Base-by-base conservation (phyloP, 2,113 vertebrate genomes). In the Grammomys surdaster region DNA sequence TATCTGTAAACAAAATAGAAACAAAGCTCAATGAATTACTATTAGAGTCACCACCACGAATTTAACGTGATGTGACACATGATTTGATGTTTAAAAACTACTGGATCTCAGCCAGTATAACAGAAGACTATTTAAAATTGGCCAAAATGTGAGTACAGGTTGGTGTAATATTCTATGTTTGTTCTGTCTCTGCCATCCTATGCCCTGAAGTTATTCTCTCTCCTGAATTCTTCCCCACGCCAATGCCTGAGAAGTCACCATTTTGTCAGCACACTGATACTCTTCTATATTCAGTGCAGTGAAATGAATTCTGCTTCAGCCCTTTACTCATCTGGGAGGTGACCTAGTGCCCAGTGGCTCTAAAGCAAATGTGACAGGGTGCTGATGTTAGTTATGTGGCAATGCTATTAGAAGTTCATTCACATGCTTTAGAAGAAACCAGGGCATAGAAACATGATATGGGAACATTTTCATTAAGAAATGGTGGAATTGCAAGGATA, bases 1-100 rank as follows among this genome's bases (percentile, higher is more conserved):
- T 20, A 77, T 89, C 90, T 90, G 31, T 33, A 95, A 92, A 70
- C 89, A 12, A 65, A 81, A 76, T 36, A 67, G 36, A 67, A 93
- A 88, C 12, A 46, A 76, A 94, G 40, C n/a, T 77, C 22, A 89
- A 7, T 76, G 80, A 67, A 26, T 54, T 72, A 93, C 46, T 72
- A 89, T 33, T 54, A 33, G 17, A 36, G 67, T 91, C 70, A 69
- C 67, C 48, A 48, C 14, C 24, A 69, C 58, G 72, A 78, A 87
- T 90, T 77, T 81, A 16, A 82, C 36, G 60, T n/a, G 19, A 48
- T 46, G 26, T 31, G 56, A 80, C 28, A 40, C 8, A 22, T 40
- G n/a, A 51, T 72, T 54, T 54, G 11, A 40, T 75, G 31, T 51
- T n/a, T 67, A n/a, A 86, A 88, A 89, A 76, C 26, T 43, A 36